phyloP scores from a whole-genome alignment of 2,888 invertebrate species.

The Polylopha cassiicola region DNA sequence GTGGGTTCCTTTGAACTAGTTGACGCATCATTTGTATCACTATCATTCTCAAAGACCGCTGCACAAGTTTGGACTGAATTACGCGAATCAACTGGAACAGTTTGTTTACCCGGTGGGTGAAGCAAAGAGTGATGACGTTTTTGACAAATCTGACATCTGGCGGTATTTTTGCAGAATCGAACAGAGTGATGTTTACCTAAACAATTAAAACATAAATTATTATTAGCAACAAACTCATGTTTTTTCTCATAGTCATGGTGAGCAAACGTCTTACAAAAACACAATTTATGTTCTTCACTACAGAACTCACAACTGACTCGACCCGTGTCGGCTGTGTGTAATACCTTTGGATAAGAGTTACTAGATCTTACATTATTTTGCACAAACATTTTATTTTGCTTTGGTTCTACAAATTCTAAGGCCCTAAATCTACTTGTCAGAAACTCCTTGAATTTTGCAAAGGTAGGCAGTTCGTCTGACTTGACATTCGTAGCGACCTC shows the following conservation, averaged over 20 bases:
- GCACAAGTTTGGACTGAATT: no score
- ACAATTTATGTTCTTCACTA: not conserved
- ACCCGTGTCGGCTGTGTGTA: not conserved
- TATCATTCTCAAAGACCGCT: no score
- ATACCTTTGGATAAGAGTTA: not conserved
- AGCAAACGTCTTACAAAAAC: conserved; percentile 4
- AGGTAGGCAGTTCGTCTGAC: not conserved
- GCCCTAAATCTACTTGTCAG: not conserved
- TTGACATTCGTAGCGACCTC: not conserved
- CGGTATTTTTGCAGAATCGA: not conserved
- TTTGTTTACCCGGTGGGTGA: no score
- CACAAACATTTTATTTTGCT: not conserved
- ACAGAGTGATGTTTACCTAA: conserved; percentile 3
- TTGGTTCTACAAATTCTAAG: conserved; percentile 4
- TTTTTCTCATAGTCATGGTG: not conserved
- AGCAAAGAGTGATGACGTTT: conserved; percentile 7
- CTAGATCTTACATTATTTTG: not conserved
- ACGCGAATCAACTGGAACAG: no score
- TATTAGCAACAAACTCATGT: conserved; percentile 4
- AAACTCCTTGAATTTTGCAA: not conserved
- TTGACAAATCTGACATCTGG: conserved; percentile 3
- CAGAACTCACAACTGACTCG: not conserved
- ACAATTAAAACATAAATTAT: conserved; percentile 4
- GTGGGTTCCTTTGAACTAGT: no score
- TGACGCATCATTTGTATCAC: no score